phyloP scores from a whole-genome alignment of 2,888 invertebrate genomes.

The Sipunculus nudus region DNA sequence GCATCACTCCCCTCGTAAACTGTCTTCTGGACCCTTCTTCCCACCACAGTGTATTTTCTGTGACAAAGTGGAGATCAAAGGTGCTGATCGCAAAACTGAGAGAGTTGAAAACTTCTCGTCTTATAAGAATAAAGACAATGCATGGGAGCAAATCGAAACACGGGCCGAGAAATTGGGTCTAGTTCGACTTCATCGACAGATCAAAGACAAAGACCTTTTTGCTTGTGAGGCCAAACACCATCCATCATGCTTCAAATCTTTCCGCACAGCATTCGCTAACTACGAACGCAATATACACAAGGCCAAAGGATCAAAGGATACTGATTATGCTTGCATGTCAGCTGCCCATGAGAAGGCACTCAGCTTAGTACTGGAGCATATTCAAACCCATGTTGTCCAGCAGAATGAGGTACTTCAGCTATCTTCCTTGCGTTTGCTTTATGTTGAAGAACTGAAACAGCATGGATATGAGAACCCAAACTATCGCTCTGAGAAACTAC shows the following conservation, averaged over 20 bases:
- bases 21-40: too few relatives aligned
- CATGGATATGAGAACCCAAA: not conserved
- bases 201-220: not conserved
- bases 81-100: constrained; percentile 1
- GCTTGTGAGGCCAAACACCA: constrained; percentile 2
- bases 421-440: not conserved
- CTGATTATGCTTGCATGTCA: not conserved
- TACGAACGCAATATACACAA: not conserved
- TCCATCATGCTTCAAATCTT: not conserved
- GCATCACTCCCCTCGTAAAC: too few relatives aligned
- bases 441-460: not conserved
- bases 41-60: not conserved
- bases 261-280: constrained; percentile 1
- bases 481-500: constrained; percentile 4
- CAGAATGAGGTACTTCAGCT: not conserved
- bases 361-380: not conserved
- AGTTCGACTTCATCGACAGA: not conserved
- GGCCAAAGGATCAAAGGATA: not conserved
- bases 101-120: not conserved
- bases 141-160: not conserved
- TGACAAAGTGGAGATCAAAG: not conserved
- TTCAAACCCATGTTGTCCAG: not conserved
- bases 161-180: constrained; percentile 2
- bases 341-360: not conserved
- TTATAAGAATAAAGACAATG: constrained; percentile 1